A percentile compares a stretch with the other conserved stretches of the same genome.
Conservation (phyloP, 1,140 invertebrate genomes). For the Bombus ignitus region DNA sequence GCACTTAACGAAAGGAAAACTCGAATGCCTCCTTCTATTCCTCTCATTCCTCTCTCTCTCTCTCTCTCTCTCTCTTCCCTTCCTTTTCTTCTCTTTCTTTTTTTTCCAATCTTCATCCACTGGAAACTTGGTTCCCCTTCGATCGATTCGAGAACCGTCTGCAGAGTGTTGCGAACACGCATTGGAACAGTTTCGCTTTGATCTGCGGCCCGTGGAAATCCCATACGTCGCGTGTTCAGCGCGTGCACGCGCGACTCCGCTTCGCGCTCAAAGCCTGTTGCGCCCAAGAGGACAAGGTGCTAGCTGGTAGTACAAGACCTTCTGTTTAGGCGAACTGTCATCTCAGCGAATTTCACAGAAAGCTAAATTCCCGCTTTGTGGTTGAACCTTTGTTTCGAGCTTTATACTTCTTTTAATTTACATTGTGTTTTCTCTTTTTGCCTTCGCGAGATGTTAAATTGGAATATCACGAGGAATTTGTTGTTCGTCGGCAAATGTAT, state of each 20-base stretch:
- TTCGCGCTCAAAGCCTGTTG: slow-evolving; percentile 40
- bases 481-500: not conserved
- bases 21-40: not conserved
- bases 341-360: not conserved
- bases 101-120: slow-evolving; percentile 26
- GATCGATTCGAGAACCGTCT: slow-evolving; percentile 46
- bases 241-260: not conserved
- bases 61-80: not conserved
- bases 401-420: not conserved
- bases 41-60: not conserved
- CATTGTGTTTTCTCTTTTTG: not conserved
- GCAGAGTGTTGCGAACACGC: slow-evolving; percentile 25
- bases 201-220: slow-evolving; percentile 70
- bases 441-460: not conserved
- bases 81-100: not conserved
- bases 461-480: not conserved
- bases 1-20: slow-evolving; percentile 33
- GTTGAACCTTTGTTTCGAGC: not conserved
- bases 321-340: not conserved
- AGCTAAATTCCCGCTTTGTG: not conserved
- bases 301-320: not conserved
- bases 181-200: slow-evolving; percentile 67
- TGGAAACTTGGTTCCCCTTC: slow-evolving; percentile 39
- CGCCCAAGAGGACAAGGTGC: not conserved
- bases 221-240: not conserved